A percentile compares a stretch with the other conserved stretches of the same genome.
Evolutionary conservation across 2,113 vertebrate genomes (phyloP).

Genomic region (Nanorana parkeri): DNA sequence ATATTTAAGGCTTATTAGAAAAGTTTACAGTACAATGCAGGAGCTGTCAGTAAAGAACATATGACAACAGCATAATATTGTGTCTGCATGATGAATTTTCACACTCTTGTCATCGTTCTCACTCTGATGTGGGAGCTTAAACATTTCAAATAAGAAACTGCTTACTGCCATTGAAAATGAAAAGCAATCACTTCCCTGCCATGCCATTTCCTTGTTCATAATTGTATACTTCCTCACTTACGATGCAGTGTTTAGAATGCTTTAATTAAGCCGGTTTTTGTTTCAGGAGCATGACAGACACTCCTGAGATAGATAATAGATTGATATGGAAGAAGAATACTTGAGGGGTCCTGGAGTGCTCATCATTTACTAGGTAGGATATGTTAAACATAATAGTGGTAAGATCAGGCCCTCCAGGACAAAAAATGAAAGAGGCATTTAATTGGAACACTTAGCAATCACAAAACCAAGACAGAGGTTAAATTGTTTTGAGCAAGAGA

Average conservation of each 20-base stretch:
- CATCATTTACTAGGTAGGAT: constrained; percentile 64
- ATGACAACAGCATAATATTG: constrained; percentile 64
- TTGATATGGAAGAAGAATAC: constrained; percentile 64
- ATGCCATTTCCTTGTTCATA: constrained; percentile 56
- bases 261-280: constrained; percentile 59
- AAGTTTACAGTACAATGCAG: constrained; percentile 38
- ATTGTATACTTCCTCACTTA: constrained; percentile 61
- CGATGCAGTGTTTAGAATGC: constrained; percentile 63
- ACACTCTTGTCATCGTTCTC: constrained; percentile 53
- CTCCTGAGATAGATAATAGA: constrained; percentile 72
- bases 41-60: constrained; percentile 45
- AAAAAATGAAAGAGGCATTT: constrained; percentile 79
- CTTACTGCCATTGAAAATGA: constrained; percentile 52
- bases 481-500: constrained; percentile 89
- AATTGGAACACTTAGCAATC: constrained; percentile 87
- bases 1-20: constrained; percentile 52
- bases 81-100: constrained; percentile 66
- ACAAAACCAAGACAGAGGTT: constrained; percentile 86
- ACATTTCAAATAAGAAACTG: constrained; percentile 56
- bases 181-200: constrained; percentile 54
- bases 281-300: constrained; percentile 69
- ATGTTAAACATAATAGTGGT: constrained; percentile 66
- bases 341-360: constrained; percentile 61
- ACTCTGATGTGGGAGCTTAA: constrained; percentile 59
- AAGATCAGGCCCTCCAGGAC: constrained; percentile 78